Conservation (phyloP, 2,888 invertebrate genomes). For the Callyntrura sp. region DNA sequence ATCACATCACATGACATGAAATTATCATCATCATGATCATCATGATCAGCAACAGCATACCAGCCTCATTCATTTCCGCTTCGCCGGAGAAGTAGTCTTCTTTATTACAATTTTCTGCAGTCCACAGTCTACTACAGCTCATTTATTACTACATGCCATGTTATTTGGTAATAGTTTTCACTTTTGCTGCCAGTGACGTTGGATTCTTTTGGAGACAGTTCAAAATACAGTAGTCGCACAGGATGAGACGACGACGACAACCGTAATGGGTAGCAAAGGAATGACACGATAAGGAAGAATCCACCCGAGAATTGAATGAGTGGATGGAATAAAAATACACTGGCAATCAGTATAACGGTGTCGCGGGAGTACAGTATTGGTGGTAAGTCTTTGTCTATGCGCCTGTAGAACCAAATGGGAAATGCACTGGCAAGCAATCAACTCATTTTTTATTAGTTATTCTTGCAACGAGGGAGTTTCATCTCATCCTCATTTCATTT, state of each 20-base stretch:
- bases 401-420: background rate
- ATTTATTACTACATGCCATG: conserved; percentile 32
- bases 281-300: background rate
- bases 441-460: conserved; percentile 14
- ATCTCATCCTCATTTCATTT: background rate
- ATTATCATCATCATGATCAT: conserved; percentile 1
- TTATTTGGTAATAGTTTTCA: conserved; percentile 29
- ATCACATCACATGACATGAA: conserved; percentile 28
- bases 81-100: background rate
- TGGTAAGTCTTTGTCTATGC: background rate
- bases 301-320: conserved; percentile 14
- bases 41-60: background rate
- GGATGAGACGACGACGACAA: too few relatives aligned
- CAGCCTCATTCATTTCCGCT: conserved; percentile 29
- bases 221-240: background rate
- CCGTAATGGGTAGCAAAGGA: background rate
- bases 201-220: background rate
- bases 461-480: conserved; percentile 27
- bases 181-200: background rate
- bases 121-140: conserved; percentile 29
- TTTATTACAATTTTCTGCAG: conserved; percentile 38
- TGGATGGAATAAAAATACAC: conserved; percentile 11
- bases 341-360: background rate
- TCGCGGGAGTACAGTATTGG: background rate
- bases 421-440: conserved; percentile 13